Conservation (phyloP, 2,113 vertebrate species). For the Butorides virescens region DNA sequence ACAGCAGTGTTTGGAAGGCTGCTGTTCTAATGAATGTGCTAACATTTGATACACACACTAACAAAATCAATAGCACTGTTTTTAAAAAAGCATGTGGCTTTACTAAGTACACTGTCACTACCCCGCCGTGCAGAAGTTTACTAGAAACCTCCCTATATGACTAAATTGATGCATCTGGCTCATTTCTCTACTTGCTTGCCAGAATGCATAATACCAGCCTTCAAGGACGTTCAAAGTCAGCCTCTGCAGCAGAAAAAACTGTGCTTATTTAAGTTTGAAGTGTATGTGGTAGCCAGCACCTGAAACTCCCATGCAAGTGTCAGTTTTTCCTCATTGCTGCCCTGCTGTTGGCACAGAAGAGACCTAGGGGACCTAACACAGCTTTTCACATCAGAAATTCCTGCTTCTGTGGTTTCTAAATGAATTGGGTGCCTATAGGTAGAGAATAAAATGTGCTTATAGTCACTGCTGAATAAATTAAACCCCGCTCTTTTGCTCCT, state of each 20-base stretch:
- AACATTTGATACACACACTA: conserved; percentile 56
- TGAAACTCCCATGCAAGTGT: background rate
- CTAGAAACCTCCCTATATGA: conserved; percentile 35
- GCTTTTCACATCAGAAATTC: conserved; percentile 6
- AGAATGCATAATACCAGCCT: background rate
- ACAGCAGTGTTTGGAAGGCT: conserved; percentile 44
- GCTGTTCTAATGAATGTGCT: conserved; percentile 55
- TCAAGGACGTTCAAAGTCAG: conserved; percentile 49
- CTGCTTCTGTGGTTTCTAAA: background rate
- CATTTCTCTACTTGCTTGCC: conserved; percentile 16
- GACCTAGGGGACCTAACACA: background rate
- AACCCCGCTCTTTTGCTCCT: background rate
- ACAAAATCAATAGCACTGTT: conserved; percentile 58
- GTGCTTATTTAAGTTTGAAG: background rate
- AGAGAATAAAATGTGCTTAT: background rate
- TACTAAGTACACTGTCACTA: conserved; percentile 31
- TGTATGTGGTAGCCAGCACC: background rate
- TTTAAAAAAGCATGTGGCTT: conserved; percentile 50
- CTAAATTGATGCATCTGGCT: conserved; percentile 26
- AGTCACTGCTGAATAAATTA: background rate
- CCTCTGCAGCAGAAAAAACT: background rate
- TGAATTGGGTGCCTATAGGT: background rate
- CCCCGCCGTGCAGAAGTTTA: conserved; percentile 8
- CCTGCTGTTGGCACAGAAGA: background rate
- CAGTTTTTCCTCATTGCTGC: background rate